Conservation (phyloP, 2,888 invertebrate genomes). For the Callimorpha dominula region DNA sequence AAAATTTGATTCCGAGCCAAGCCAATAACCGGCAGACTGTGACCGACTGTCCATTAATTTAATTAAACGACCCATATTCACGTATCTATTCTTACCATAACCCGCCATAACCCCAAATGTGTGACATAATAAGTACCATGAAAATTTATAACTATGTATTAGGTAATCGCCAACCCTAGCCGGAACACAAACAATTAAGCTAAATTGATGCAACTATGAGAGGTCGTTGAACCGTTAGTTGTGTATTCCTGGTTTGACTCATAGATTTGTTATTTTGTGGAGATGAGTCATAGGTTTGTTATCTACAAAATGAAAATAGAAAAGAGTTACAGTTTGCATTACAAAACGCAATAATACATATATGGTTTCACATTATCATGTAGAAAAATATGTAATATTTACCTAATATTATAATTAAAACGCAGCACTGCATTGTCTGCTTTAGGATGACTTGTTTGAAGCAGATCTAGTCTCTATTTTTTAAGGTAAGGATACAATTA, state of each 20-base stretch:
- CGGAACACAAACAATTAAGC: constrained; percentile 74
- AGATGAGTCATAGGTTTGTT: constrained; percentile 13
- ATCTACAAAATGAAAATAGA: not conserved
- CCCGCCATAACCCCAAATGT: not conserved
- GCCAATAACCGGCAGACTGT: constrained; percentile 4
- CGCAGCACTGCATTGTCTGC: not conserved
- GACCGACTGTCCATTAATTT: constrained; percentile 14
- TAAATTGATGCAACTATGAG: constrained; percentile 76
- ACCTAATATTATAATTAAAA: not conserved
- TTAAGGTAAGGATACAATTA: not conserved
- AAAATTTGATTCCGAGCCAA: constrained; percentile 8
- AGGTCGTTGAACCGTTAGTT: constrained; percentile 68
- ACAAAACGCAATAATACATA: too few species aligned
- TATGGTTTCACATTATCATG: too few species aligned
- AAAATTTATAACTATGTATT: constrained; percentile 3
- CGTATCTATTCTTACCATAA: not conserved
- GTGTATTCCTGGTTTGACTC: constrained; percentile 70
- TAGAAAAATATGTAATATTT: not conserved
- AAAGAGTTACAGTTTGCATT: too few species aligned
- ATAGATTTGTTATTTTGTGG: constrained; percentile 35
- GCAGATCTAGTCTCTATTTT: not conserved
- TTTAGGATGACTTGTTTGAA: too few species aligned
- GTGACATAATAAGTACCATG: constrained; percentile 3
- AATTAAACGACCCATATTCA: constrained; percentile 17
- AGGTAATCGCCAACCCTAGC: constrained; percentile 39